A percentile compares a stretch with the other conserved stretches of the same genome.
These are phyloP conservation scores for Macaca mulatta DNA, from an alignment of 2,113 vertebrate genomes.

Conservation along the genomic window DNA sequence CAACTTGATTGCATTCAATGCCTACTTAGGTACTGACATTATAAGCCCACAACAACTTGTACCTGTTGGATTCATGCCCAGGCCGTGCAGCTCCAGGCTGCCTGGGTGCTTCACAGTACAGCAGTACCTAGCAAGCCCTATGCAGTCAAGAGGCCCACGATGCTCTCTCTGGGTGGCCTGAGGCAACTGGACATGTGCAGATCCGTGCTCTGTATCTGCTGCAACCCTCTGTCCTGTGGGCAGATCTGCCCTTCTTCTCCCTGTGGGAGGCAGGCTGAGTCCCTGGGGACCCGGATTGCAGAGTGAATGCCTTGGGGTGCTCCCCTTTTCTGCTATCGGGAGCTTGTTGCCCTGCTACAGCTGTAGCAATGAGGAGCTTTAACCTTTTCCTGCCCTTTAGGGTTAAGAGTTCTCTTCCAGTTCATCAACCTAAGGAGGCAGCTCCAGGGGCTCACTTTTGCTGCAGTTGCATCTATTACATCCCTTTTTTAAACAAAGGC, in stretches of 20 bases:
- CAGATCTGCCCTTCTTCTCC: too few species aligned
- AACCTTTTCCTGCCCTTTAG: background rate
- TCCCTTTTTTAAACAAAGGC: constrained; percentile 39
- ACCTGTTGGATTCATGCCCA: background rate
- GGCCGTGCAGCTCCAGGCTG: background rate
- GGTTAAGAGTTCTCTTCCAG: background rate
- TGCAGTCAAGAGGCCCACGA: background rate
- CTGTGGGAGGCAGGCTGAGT: background rate
- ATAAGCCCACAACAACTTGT: background rate
- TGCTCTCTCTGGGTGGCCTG: background rate
- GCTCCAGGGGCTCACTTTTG: background rate
- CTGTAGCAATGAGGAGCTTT: background rate
- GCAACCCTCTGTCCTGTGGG: background rate
- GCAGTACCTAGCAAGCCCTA: background rate
- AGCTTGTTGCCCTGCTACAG: background rate
- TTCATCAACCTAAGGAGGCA: background rate
- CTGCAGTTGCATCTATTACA: background rate
- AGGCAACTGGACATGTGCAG: background rate
- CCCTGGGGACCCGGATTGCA: background rate
- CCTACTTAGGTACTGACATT: background rate
- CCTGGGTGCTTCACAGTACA: background rate
- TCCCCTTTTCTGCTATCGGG: fast-evolving
- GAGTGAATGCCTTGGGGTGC: too few species aligned
- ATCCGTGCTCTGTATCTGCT: background rate
- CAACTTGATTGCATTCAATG: background rate